Evolutionary conservation across 30 jellyfish, hydroid and myxozoan genomes (phyloP), one percentile per base, ranked within the genome.

Genomic region (Sanderia malayensis): DNA sequence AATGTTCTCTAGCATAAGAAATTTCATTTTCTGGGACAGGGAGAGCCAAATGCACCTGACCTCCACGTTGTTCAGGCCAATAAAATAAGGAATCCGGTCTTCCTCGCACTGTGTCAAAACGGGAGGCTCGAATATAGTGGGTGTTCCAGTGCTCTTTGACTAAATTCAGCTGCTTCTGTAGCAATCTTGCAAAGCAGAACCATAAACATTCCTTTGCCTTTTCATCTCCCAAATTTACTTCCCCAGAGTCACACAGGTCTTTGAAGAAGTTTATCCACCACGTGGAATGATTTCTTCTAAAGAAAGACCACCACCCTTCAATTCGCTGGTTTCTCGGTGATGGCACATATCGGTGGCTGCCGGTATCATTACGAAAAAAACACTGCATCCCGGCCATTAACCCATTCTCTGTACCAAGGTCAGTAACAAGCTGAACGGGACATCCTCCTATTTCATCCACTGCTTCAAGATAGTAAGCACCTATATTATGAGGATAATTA

Each of bases 321-420:
- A 66, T 66, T 2, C 78, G 44, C 62, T 66, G 72, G 28, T 66
- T 66, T 17, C 78, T 30, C 2, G 78, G 78, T 3, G 78, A 66
- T 34, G 78, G 62, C 1, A 66, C 78, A 31, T 66, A 66, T 2
- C 78, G 63, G 24, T 66, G 78, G n/a, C 28, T 28, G 7, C 26
- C 23, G 27, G 47, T 1, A 23, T 66, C 70, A 30, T 66, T 71
- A 1, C 72, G 71, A 15, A 66, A 31, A 31, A 30, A 66, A 66
- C 29, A 3, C 21, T 66, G 78, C 27, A 66, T 37, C 28, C 71
- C 69, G 31, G 78, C 78, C 4, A 24, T 17, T 7, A 34, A 25
- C 10, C 78, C 28, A 66, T 66, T 66, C 31, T 34, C 78, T 27
- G 78, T 66, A 3, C 78, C 60, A 7, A 66, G 69, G 31, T 66